phyloP scores from a whole-genome alignment of 2,797 vertebrate species.

The Pseudomugil gertrudae region DNA sequence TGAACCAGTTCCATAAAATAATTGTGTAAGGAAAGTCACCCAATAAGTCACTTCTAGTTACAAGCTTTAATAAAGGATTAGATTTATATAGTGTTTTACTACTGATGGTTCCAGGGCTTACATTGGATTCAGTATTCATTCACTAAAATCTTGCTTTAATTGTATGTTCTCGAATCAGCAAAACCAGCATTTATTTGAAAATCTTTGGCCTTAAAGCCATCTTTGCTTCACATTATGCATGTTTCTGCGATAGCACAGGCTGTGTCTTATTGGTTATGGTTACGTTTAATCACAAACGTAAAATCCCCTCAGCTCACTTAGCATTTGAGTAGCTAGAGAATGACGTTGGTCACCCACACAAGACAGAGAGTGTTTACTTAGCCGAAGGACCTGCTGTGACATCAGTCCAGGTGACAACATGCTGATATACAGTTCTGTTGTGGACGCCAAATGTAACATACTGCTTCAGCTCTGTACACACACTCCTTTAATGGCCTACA shows the following conservation, averaged over 20 bases:
- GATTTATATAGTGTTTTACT: no score
- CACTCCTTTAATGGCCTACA: slow-evolving; percentile 67
- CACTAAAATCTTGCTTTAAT: not conserved
- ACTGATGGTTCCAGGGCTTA: no score
- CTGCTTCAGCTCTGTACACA: slow-evolving; percentile 39
- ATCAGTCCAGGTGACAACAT: slow-evolving; percentile 78
- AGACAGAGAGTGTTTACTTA: slow-evolving; percentile 70
- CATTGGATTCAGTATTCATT: no score
- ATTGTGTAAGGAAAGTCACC: no score
- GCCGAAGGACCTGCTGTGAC: slow-evolving; percentile 73
- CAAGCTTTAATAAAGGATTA: no score
- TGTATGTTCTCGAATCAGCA: not conserved
- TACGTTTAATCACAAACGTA: slow-evolving; percentile 49
- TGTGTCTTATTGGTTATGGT: slow-evolving; percentile 46
- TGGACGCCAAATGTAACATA: slow-evolving; percentile 60
- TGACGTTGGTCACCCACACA: slow-evolving; percentile 53
- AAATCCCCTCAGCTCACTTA: slow-evolving; percentile 47
- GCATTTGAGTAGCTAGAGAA: slow-evolving; percentile 64
- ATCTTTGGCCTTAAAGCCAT: slow-evolving; percentile 30
- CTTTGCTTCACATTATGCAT: slow-evolving; percentile 24
- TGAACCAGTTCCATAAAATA: no score
- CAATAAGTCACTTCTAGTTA: no score
- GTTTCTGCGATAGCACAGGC: slow-evolving; percentile 48
- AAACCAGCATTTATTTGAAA: not conserved
- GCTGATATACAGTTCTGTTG: slow-evolving; percentile 72